These are phyloP conservation scores for Chrysopa pallens DNA, from an alignment of 1,140 invertebrate species.

Conservation along the genomic window DNA sequence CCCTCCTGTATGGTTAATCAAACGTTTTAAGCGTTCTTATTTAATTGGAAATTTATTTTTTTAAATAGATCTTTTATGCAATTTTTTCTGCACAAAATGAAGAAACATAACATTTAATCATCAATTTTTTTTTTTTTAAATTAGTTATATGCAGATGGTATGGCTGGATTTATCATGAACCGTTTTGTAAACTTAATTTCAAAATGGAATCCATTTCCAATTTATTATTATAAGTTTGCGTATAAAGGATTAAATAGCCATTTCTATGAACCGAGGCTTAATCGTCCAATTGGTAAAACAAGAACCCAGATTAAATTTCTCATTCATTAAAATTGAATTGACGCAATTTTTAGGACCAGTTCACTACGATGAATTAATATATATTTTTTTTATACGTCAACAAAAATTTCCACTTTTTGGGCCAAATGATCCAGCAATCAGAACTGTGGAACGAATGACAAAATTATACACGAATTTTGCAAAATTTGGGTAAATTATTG, in stretches of 20 bases:
- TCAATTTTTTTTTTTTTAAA: too few relatives aligned
- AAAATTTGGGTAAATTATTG: slow-evolving; percentile 24
- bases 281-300: background rate
- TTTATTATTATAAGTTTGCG: slow-evolving; percentile 28
- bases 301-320: background rate
- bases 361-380: slow-evolving; percentile 42
- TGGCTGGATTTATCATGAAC: slow-evolving; percentile 24
- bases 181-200: slow-evolving; percentile 22
- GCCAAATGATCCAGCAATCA: slow-evolving; percentile 26
- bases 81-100: too few relatives aligned
- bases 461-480: slow-evolving; percentile 30
- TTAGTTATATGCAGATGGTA: slow-evolving; percentile 20
- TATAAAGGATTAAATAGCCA: slow-evolving; percentile 28
- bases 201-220: slow-evolving; percentile 15
- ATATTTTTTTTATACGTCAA: slow-evolving; percentile 31
- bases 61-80: too few relatives aligned
- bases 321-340: background rate
- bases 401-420: slow-evolving; percentile 25
- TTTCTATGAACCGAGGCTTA: slow-evolving; percentile 18
- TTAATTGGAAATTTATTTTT: too few relatives aligned
- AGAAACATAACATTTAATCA: too few relatives aligned
- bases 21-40: too few relatives aligned
- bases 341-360: slow-evolving; percentile 25
- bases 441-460: slow-evolving; percentile 27
- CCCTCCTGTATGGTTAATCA: too few relatives aligned